Evolutionary conservation across 53 echinoderm and acorn worm genomes (phyloP), one percentile per base, ranked within the genome.

Genomic region (Echinometra lucunter): DNA sequence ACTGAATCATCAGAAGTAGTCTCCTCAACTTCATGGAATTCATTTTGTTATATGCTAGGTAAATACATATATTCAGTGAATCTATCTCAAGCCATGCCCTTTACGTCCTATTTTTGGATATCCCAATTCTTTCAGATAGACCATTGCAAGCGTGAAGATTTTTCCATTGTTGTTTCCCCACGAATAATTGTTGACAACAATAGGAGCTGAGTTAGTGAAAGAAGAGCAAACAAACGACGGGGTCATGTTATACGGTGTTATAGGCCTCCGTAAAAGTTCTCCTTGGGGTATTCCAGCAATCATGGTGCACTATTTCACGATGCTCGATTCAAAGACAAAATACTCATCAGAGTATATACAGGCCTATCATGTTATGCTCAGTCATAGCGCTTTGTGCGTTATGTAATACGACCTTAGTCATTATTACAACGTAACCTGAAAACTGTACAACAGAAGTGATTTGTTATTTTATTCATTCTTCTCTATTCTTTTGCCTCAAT

Each of bases 31-130:
- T 69, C 12, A 7, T 69, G 69, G 69, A 12, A 32, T 9, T 63
- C 10, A 34, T 69, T n/a, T n/a, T 0, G 16, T 63, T 21, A n/a
- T 69, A 32, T 34, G 4, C n/a, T n/a, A 15, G 69, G 69, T 8
- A 32, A 69, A 13, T 30, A 7, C 32, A 30, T 0, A 69, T 69
- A 69, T 69, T 66, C 69, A 69, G 28, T 69, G 69, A 63, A 0
- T 32, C 69, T 34, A 7, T 67, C 30, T 5, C 30, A 67, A 30
- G 7, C 67, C 10, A 19, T 38, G 42, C 78, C 38, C 19, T n/a
- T n/a, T n/a, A n/a, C 78, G 42, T 78, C 32, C 78, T 78, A 19
- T 78, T 40, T 78, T 78, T 78, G 42, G 42, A 78, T 78, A 38
- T 78, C 38, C 72, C 32, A 11, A 18, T 42, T 38, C 21, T 40